Base-by-base conservation (phyloP, 2,113 vertebrate genomes). In the Scortum barcoo region DNA sequence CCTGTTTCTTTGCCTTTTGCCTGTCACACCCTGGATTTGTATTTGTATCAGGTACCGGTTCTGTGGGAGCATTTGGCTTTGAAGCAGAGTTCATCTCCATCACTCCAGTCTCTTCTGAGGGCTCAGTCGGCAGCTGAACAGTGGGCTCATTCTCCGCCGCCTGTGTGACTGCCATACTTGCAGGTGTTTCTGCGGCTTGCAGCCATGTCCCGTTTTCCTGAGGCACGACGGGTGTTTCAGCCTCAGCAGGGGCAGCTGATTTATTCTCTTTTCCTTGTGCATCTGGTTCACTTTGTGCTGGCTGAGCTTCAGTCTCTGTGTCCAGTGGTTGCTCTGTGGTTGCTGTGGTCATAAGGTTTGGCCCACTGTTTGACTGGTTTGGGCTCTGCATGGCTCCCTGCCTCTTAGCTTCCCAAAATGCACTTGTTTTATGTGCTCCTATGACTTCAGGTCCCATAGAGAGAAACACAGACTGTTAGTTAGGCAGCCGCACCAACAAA, bases 311-410 rank as follows among this genome's bases (percentile, higher is more conserved):
- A 1, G 78, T 60, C 12, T 53, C 28, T 0, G 72, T 42, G 70
- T 84, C 73, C 56, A 50, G 62, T 0, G 20, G 71, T 28, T 33
- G 75, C 70, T 80, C 78, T 44, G 71, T 7, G 50, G 82, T 56
- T 28, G 54, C 79, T 36, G 81, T 65, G 75, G 46, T 70, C 62
- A 36, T 72, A 22, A 80, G 80, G 24, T 61, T 72, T 68, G 83
- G 50, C 12, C 38, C 71, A 10, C 20, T 72, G 71, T 69, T 78
- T 1, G 69, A 48, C 72, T 84, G 69, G 57, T 24, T 78, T 5
- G 54, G 57, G 72, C 80, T 90, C 85, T 92, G 88, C 93, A 94
- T 93, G 81, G 80, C 71, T 83, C 16, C 22, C 58, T 70, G 42
- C 69, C 51, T 63, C 67, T 57, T 75, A 62, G 50, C 72, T 81